These are phyloP conservation scores for Dicyrtoma fusca DNA, from an alignment of 2,888 invertebrate genomes.

Conservation along the genomic window DNA sequence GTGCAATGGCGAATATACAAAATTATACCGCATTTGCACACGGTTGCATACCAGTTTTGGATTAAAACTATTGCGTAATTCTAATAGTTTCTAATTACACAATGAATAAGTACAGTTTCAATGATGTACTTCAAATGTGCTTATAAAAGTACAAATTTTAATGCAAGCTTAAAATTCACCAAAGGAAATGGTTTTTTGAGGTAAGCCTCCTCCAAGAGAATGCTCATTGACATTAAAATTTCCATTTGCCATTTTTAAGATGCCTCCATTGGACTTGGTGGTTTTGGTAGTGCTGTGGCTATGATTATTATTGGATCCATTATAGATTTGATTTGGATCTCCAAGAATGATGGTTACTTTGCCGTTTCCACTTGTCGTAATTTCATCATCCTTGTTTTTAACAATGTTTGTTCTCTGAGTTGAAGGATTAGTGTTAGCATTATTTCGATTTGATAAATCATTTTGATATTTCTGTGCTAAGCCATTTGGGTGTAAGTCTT, in stretches of 20 bases:
- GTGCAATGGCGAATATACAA: too few species aligned
- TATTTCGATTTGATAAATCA: background rate
- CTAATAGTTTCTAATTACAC: too few species aligned
- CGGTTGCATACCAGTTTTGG: too few species aligned
- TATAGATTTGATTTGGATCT: slow-evolving; percentile 39
- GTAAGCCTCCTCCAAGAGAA: slow-evolving; percentile 32
- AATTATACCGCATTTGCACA: too few species aligned
- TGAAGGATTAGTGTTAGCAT: background rate
- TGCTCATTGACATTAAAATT: slow-evolving; percentile 34
- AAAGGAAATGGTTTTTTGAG: slow-evolving; percentile 53
- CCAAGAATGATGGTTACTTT: slow-evolving; percentile 46
- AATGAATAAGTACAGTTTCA: too few species aligned
- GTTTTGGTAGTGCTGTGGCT: slow-evolving; percentile 6
- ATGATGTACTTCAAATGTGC: too few species aligned
- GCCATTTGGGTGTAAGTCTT: background rate
- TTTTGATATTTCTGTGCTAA: background rate
- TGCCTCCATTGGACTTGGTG: slow-evolving; percentile 49
- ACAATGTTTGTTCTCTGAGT: background rate
- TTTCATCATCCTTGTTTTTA: slow-evolving; percentile 27
- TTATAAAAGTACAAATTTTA: too few species aligned
- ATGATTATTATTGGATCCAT: slow-evolving; percentile 5
- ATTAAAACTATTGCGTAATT: too few species aligned
- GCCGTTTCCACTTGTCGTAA: slow-evolving; percentile 41
- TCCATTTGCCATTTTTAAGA: slow-evolving; percentile 49
- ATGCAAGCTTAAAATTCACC: slow-evolving; percentile 38